These are phyloP conservation scores for Hydrocynus forskahlii DNA, from an alignment of 2,797 vertebrate species.

Conservation along the genomic window DNA sequence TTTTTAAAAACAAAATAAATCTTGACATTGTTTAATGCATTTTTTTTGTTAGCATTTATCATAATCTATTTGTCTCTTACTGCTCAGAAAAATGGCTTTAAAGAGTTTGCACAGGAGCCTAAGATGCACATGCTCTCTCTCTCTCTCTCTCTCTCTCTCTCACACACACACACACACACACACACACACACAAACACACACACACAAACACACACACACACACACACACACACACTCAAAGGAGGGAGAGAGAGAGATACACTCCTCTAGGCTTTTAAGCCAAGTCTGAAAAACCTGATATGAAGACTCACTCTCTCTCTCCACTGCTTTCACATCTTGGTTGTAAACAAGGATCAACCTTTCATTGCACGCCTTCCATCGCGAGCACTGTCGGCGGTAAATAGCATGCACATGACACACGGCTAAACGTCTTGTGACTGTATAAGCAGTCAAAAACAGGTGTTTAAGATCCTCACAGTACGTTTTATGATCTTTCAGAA, in stretches of 20 bases:
- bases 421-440: not conserved
- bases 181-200: no score
- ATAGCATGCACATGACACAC: slow-evolving; percentile 14
- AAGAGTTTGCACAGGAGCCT: no score
- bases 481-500: not conserved
- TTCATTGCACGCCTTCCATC: not conserved
- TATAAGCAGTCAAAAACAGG: not conserved
- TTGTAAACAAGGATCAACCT: slow-evolving; percentile 30
- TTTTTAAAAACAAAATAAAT: no score
- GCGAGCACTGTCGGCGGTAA: not conserved
- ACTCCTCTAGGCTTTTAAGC: slow-evolving; percentile 8
- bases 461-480: not conserved
- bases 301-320: not conserved
- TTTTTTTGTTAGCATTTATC: no score
- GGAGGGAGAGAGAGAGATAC: slow-evolving; percentile 4
- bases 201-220: no score
- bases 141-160: no score
- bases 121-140: no score
- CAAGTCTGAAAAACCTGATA: slow-evolving; percentile 21
- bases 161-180: no score
- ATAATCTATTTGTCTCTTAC: no score
- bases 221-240: no score
- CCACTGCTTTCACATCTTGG: not conserved
- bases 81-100: no score
- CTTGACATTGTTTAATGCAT: no score